These are phyloP conservation scores for Synergus laeviventris DNA, from an alignment of 2,888 invertebrate genomes.

Conservation along the genomic window DNA sequence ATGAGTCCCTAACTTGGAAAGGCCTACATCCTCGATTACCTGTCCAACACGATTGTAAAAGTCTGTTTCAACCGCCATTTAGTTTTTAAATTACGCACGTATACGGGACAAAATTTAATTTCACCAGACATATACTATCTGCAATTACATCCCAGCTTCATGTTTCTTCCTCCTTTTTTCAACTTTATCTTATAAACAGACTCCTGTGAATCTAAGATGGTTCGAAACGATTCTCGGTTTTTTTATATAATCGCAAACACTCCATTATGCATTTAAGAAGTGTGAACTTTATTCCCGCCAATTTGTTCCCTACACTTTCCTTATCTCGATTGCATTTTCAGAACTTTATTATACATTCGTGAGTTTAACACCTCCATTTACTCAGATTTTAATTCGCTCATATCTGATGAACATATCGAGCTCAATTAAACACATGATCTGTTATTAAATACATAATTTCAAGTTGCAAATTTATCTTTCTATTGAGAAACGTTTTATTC, in stretches of 20 bases:
- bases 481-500: background rate
- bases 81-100: constrained; percentile 37
- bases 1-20: constrained; percentile 37
- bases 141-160: constrained; percentile 35
- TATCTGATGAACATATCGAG: background rate
- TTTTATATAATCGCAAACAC: constrained; percentile 23
- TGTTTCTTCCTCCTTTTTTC: constrained; percentile 12
- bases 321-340: constrained; percentile 12
- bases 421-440: background rate
- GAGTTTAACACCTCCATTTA: background rate
- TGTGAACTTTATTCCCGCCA: constrained; percentile 11
- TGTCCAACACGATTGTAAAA: constrained; percentile 40
- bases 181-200: constrained; percentile 1
- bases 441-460: background rate
- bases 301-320: background rate
- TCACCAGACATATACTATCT: constrained; percentile 28
- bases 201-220: background rate
- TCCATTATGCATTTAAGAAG: constrained; percentile 11
- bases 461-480: background rate
- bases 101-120: constrained; percentile 38
- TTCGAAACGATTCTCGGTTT: background rate
- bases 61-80: constrained; percentile 26
- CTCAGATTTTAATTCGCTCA: background rate
- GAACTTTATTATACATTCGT: background rate
- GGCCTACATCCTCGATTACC: constrained; percentile 36